Evolutionary conservation across 64 coral and sea anemone species (phyloP).

Genomic region (Montipora capricornis): DNA sequence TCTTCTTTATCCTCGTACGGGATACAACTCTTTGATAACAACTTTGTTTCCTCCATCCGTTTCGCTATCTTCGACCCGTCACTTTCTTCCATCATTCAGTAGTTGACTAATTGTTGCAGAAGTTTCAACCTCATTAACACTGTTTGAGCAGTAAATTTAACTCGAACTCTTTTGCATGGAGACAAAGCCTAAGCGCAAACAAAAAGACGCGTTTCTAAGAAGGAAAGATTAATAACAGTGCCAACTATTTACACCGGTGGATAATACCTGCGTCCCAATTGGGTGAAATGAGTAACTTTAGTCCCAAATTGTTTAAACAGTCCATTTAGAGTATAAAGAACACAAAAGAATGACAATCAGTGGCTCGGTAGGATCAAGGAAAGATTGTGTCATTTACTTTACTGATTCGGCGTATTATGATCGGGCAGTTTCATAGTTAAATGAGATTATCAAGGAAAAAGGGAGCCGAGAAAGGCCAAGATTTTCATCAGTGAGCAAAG

Average conservation of each 20-base stretch:
- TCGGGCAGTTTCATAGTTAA: neutral
- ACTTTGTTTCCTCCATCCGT: neutral
- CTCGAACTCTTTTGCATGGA: slow-evolving; percentile 15
- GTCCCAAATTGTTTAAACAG: slow-evolving; percentile 12
- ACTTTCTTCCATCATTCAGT: neutral
- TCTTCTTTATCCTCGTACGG: neutral
- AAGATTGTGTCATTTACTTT: neutral
- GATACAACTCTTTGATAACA: neutral
- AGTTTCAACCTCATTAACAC: neutral
- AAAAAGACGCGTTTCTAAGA: slow-evolving; percentile 38
- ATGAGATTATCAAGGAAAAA: neutral
- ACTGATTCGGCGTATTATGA: neutral
- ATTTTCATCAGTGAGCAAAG: no score
- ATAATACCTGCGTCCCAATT: neutral
- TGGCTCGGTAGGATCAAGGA: neutral
- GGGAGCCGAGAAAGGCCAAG: neutral
- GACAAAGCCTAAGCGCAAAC: slow-evolving; percentile 28
- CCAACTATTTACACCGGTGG: neutral
- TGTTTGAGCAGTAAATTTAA: slow-evolving; percentile 1
- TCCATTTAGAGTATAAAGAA: neutral
- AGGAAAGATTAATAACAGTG: slow-evolving; percentile 10
- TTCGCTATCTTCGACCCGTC: neutral
- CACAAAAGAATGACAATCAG: neutral
- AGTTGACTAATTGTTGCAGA: neutral
- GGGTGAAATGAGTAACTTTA: neutral